These are phyloP conservation scores for Pocillopora verrucosa DNA, from an alignment of 64 coral and sea anemone genomes.

Conservation along the genomic window DNA sequence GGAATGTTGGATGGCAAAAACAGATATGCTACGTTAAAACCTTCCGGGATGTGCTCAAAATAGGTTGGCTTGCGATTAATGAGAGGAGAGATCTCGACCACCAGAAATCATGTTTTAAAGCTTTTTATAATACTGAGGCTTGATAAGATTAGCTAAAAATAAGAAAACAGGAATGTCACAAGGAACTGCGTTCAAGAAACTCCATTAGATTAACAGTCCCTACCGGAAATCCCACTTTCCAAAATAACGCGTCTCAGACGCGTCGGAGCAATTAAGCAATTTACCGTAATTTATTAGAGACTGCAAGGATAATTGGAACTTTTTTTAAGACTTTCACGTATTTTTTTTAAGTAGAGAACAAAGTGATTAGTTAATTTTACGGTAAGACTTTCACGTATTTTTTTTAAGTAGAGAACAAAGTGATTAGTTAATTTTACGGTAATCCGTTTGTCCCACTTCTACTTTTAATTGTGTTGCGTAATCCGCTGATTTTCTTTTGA, in stretches of 20 bases:
- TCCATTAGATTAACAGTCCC: conserved; percentile 19
- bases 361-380: too few species aligned
- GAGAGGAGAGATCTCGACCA: conserved; percentile 9
- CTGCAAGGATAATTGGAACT: too few species aligned
- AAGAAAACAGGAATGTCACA: conserved; percentile 29
- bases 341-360: too few species aligned
- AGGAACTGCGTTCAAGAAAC: conserved; percentile 38
- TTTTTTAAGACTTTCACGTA: too few species aligned
- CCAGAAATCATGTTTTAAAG: conserved; percentile 35
- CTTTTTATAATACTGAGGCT: conserved; percentile 28
- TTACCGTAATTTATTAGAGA: too few species aligned
- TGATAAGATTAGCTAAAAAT: conserved; percentile 29
- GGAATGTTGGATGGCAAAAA: too few species aligned
- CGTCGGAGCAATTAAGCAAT: conserved; percentile 25
- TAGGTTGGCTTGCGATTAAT: conserved; percentile 20
- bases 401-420: too few species aligned
- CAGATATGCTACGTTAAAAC: background rate
- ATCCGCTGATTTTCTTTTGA: too few species aligned
- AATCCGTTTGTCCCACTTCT: too few species aligned
- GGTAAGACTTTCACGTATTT: too few species aligned
- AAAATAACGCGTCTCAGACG: background rate
- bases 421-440: too few species aligned
- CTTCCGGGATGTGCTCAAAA: conserved; percentile 40
- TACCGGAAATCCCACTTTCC: conserved; percentile 10
- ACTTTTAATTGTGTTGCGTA: too few species aligned